Evolutionary conservation across 2,113 vertebrate genomes (phyloP), one percentile per base, ranked within the genome.

Genomic region (Hemibagrus wyckioides): DNA sequence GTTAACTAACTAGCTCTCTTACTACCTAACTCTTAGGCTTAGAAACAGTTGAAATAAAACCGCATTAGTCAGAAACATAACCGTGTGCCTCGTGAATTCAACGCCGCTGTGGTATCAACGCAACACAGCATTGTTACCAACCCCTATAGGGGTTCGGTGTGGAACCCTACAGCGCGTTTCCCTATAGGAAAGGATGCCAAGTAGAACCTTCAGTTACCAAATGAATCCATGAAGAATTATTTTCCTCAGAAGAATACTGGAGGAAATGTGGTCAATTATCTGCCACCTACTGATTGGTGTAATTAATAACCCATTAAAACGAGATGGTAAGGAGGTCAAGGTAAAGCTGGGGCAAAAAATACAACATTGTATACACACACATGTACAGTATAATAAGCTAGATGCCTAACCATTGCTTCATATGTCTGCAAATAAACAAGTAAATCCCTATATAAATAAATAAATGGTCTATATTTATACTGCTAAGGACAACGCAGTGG

Each of bases 231-330:
- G 23, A 75, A 13, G 36, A 69, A 36, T 69, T 69, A 36, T 30
- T 21, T 19, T 2, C 69, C 33, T 9, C 4, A 8, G 6, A 23
- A 73, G 39, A 77, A 50, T 3, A n/a, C 13, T 30, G 44, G 15
- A n/a, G 28, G 14, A 30, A 52, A 52, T 14, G 15, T 9, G 5
- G 28, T 52, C 14, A 52, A n/a, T 77, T 77, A 77, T 52, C 44
- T n/a, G 44, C 75, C 75, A 15, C 28, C 41, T 52, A 77, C 44
- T 52, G 15, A 52, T 30, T 19, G 6, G 75, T 77, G 75, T 30
- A 30, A 52, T 77, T 77, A 77, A 77, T 50, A 30, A n/a, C 75
- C 41, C 13, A 50, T 77, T 77, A 52, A 30, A 77, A n/a, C 73
- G 3, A n/a, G 6, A 77, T 3, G n/a, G 44, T 50, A 77, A 77